Evolutionary conservation across 2,113 vertebrate genomes (phyloP).

Genomic region (Ivindomyrus marchei): DNA sequence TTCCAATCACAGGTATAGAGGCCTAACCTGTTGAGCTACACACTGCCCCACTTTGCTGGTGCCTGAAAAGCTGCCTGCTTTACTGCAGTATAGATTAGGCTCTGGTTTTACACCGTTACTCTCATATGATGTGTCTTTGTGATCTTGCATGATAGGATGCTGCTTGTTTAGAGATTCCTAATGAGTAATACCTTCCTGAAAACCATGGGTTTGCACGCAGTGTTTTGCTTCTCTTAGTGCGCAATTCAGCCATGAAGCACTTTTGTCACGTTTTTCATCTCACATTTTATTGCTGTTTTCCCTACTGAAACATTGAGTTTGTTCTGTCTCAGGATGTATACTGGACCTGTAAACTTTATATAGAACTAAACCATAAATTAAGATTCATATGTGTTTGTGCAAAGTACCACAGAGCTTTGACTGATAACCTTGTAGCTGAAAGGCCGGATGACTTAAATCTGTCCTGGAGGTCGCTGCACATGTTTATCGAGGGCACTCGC

Average conservation of each 20-base stretch:
- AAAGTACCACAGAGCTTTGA: constrained; percentile 1
- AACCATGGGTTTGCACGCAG: background rate
- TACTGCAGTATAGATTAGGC: background rate
- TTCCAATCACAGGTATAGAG: background rate
- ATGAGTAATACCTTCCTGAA: background rate
- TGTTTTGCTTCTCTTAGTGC: background rate
- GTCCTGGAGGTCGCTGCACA: background rate
- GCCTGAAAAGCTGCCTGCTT: background rate
- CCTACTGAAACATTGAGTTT: constrained; percentile 31
- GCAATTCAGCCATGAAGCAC: background rate
- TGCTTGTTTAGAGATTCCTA: background rate
- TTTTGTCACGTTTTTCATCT: constrained; percentile 3
- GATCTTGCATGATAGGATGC: background rate
- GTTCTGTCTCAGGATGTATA: constrained; percentile 33
- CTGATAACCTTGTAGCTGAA: constrained; percentile 21
- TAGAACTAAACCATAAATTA: constrained; percentile 22
- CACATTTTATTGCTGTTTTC: constrained; percentile 24
- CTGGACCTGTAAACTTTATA: constrained; percentile 31
- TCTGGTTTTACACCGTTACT: background rate
- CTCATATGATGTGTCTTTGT: background rate
- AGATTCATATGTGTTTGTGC: constrained; percentile 23
- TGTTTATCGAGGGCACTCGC: background rate
- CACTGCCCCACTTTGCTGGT: background rate
- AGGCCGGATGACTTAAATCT: constrained; percentile 24
- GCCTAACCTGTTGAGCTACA: background rate